These are phyloP conservation scores for Chouioia cunea DNA, from an alignment of 2,888 invertebrate genomes.

Conservation along the genomic window DNA sequence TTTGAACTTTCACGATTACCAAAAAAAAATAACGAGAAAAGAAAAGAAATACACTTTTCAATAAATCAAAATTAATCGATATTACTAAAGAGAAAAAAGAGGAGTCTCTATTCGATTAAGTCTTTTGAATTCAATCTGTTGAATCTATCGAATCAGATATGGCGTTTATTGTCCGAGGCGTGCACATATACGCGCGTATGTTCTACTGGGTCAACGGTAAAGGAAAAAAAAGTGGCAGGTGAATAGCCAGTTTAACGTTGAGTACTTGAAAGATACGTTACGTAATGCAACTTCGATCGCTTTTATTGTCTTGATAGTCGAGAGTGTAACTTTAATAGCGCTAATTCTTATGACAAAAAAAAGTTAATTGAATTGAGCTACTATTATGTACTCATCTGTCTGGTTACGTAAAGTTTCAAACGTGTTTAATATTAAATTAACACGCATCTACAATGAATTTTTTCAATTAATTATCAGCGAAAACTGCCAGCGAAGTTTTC, in stretches of 20 bases:
- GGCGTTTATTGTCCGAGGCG: slow-evolving; percentile 34
- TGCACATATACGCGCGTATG: too few species aligned
- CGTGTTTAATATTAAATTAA: slow-evolving; percentile 1
- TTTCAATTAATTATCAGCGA: not conserved
- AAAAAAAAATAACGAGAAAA: not conserved
- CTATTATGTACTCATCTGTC: slow-evolving; percentile 1
- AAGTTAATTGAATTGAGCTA: not conserved
- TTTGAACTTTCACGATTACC: too few species aligned
- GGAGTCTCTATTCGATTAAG: not conserved
- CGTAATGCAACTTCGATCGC: too few species aligned
- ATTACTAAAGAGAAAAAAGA: slow-evolving; percentile 1
- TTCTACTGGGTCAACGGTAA: too few species aligned
- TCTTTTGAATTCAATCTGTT: slow-evolving; percentile 39
- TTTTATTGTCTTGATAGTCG: too few species aligned
- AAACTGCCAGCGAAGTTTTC: not conserved
- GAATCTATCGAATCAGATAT: slow-evolving; percentile 39
- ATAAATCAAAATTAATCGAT: not conserved
- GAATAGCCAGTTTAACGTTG: slow-evolving; percentile 27
- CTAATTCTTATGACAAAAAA: too few species aligned
- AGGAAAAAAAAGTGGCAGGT: slow-evolving; percentile 30
- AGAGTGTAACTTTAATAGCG: too few species aligned
- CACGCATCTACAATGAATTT: slow-evolving; percentile 11
- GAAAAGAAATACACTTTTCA: not conserved
- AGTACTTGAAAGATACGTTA: too few species aligned
- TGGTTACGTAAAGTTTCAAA: slow-evolving; percentile 12